phyloP scores from a whole-genome alignment of 2,797 vertebrate genomes.

The Malurus leucopterus region DNA sequence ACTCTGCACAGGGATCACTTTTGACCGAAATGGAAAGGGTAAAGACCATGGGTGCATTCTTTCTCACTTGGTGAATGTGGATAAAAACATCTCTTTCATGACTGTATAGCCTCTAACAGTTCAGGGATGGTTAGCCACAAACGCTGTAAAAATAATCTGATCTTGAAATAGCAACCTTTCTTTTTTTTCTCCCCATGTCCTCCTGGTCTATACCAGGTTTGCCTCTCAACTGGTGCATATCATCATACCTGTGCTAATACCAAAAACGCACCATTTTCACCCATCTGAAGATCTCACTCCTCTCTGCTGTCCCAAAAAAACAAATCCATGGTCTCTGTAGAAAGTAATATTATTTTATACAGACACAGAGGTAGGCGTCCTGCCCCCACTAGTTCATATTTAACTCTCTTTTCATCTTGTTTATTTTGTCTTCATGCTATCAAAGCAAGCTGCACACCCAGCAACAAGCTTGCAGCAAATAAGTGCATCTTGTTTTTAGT shows the following conservation, averaged over 20 bases:
- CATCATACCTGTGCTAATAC: neutral
- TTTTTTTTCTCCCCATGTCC: rapidly evolving
- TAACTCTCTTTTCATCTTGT: conserved; percentile 11
- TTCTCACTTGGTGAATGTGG: neutral
- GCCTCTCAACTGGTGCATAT: neutral
- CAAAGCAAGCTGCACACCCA: neutral
- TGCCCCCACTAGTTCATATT: conserved; percentile 9
- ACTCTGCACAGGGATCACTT: neutral
- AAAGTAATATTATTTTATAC: neutral
- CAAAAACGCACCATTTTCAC: neutral
- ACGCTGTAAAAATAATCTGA: neutral
- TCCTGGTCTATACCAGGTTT: neutral
- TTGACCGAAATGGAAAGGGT: neutral
- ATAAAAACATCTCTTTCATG: conserved; percentile 11
- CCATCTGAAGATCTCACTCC: neutral
- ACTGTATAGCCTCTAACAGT: neutral
- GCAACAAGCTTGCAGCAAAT: conserved; percentile 17
- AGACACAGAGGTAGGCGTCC: neutral
- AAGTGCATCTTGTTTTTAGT: neutral
- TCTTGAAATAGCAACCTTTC: conserved; percentile 11
- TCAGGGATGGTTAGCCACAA: conserved; percentile 4
- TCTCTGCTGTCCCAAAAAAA: neutral
- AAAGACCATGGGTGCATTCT: neutral
- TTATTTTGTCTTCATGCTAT: neutral
- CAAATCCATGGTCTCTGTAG: neutral